Conservation (phyloP, 35 echinoderm and acorn worm species). For the Diadema setosum region DNA sequence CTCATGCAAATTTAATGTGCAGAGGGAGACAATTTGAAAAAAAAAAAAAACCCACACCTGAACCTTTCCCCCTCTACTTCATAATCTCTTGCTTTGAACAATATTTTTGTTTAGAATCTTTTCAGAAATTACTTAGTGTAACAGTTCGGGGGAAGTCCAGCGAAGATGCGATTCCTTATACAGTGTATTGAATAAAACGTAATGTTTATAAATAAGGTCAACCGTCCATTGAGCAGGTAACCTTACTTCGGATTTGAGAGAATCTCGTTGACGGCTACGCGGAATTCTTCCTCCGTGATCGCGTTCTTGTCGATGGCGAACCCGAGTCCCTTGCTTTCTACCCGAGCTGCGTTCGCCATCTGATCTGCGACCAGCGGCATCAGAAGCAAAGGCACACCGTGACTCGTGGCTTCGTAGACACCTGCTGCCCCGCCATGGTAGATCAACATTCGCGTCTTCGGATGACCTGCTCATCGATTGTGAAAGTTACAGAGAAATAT, state of each 20-base stretch:
- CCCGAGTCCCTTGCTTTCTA: constrained; percentile 40
- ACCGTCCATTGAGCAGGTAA: too few relatives aligned
- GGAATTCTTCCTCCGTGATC: constrained; percentile 14
- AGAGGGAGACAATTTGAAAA: too few relatives aligned
- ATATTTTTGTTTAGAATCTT: too few relatives aligned
- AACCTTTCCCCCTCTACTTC: too few relatives aligned
- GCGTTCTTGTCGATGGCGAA: background rate
- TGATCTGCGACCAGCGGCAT: constrained; percentile 49
- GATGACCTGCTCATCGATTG: constrained; percentile 6
- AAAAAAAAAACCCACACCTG: too few relatives aligned
- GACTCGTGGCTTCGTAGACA: constrained; percentile 48
- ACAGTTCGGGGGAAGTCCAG: too few relatives aligned
- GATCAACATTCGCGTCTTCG: constrained; percentile 20
- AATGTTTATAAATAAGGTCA: too few relatives aligned
- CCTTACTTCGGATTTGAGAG: constrained; percentile 40
- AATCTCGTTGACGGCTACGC: background rate
- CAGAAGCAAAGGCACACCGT: constrained; percentile 37
- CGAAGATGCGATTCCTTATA: too few relatives aligned
- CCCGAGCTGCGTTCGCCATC: constrained; percentile 8
- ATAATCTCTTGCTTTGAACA: too few relatives aligned
- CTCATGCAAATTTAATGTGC: too few relatives aligned
- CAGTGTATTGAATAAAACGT: too few relatives aligned
- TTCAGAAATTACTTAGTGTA: too few relatives aligned
- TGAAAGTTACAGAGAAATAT: background rate
- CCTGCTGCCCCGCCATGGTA: constrained; percentile 47